phyloP scores from a whole-genome alignment of 23 tunicate genomes.

The Styela clava region DNA sequence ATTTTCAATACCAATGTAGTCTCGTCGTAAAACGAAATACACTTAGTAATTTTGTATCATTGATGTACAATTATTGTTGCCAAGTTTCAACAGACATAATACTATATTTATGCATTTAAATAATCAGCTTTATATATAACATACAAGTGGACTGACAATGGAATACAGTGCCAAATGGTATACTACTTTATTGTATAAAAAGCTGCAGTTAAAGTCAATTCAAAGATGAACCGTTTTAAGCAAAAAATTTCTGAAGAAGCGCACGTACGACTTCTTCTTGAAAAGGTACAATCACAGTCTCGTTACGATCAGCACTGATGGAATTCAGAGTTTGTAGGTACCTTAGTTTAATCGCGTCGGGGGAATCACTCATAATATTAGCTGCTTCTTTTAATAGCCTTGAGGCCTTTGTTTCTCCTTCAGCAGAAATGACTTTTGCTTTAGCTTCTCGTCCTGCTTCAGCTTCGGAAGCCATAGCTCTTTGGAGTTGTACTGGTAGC shows the following conservation, averaged over 20 bases:
- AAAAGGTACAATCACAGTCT: slow-evolving; percentile 78
- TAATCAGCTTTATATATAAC: too few relatives aligned
- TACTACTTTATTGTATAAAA: too few relatives aligned
- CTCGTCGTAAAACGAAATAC: too few relatives aligned
- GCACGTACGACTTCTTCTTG: slow-evolving; percentile 50
- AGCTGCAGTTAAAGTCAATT: too few relatives aligned
- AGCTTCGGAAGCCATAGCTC: slow-evolving; percentile 97
- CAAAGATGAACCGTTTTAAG: background rate
- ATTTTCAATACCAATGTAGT: too few relatives aligned
- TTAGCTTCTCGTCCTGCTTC: slow-evolving; percentile 91
- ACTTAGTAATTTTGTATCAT: too few relatives aligned
- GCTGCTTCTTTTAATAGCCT: slow-evolving; percentile 85
- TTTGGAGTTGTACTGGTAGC: slow-evolving; percentile 67
- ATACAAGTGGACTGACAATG: too few relatives aligned
- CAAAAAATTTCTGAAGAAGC: slow-evolving; percentile 10
- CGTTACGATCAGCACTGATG: slow-evolving; percentile 85
- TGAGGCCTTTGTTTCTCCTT: slow-evolving; percentile 95
- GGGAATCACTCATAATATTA: slow-evolving; percentile 69
- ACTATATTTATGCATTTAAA: too few relatives aligned
- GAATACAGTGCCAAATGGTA: too few relatives aligned
- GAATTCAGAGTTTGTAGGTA: slow-evolving; percentile 83
- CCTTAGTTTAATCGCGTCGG: slow-evolving; percentile 79
- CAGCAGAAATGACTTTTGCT: slow-evolving; percentile 92
- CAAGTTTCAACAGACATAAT: too few relatives aligned
- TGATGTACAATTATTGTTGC: too few relatives aligned